These are phyloP conservation scores for Gnatocerus cornutus DNA, from an alignment of 2,888 invertebrate species.

Conservation along the genomic window DNA sequence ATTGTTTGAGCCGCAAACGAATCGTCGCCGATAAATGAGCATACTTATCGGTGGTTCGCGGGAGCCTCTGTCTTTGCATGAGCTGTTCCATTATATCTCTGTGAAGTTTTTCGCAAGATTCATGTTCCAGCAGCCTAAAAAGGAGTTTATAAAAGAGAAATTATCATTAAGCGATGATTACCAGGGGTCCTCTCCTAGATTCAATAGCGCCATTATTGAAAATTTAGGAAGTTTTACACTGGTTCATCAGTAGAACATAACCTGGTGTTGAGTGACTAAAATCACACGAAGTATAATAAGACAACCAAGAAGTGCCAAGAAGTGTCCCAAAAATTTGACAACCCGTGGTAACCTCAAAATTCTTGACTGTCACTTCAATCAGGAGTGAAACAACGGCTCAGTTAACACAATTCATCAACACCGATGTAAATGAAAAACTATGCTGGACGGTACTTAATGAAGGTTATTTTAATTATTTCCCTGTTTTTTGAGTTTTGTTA, in stretches of 20 bases:
- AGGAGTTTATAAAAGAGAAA: background rate
- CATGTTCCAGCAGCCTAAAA: conserved; percentile 77
- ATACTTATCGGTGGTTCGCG: conserved; percentile 74
- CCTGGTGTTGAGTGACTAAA: no score
- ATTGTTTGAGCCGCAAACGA: conserved; percentile 77
- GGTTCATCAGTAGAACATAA: no score
- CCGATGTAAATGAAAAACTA: no score
- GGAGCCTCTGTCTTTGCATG: conserved; percentile 73
- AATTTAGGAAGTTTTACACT: background rate
- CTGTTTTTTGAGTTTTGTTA: background rate
- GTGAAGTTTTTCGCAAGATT: conserved; percentile 78
- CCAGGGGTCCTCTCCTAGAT: conserved; percentile 72
- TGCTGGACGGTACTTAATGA: no score
- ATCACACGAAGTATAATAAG: no score
- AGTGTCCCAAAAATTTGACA: no score
- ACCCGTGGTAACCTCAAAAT: no score
- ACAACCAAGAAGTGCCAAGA: no score
- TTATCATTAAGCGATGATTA: conserved; percentile 56
- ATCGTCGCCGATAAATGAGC: conserved; percentile 76
- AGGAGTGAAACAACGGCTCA: no score
- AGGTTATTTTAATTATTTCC: no score
- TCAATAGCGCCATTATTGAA: conserved; percentile 69
- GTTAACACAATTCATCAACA: no score
- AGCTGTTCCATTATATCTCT: conserved; percentile 78
- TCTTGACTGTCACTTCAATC: no score